Base-by-base conservation (phyloP, 1,140 invertebrate species). In the Druon quercuslanigerum region DNA sequence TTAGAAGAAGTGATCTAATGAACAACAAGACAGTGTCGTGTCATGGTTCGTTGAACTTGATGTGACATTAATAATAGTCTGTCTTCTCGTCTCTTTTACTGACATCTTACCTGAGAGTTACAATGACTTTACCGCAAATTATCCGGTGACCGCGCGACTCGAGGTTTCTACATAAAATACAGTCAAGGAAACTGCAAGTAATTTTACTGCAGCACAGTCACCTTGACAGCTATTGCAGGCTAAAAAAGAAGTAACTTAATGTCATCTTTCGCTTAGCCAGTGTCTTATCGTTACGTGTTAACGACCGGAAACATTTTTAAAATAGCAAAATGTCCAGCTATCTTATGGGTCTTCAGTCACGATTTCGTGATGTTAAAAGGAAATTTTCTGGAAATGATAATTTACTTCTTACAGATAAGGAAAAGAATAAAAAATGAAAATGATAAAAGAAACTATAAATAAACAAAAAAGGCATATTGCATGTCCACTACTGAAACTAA, bases 31-130 rank as follows among this genome's bases (percentile, higher is more conserved):
- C 25, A 33, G 25, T 66, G 40, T 20, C 25, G 56, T 25, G 7
- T 66, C 13, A 56, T 19, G 57, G 57, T 66, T 66, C 20, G 25
- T 66, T 66, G 57, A 66, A 66, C 20, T 66, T 66, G 57, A 66
- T 12, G 11, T 66, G 40, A 33, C 57, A 66, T 66, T 66, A 66
- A 66, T 66, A 40, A 33, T 14, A 66, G 20, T 66, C 20, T 13
- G 12, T 25, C 20, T 25, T 56, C 54, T 56, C 56, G 11, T 25
- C 57, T 66, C 20, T 16, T 66, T 66, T 12, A 66, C 12, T 40
- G 40, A 33, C 57, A 25, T 66, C 20, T 66, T 66, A 25, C 57
- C 19, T 60, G 56, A 60, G 40, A 66, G 57, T 66, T 40, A 66
- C 57, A 66, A 66, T 66, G 20, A 66, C 57, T 66, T 33, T 25